Evolutionary conservation across 2,888 invertebrate genomes (phyloP), one percentile per base, ranked within the genome.

Genomic region (Phoenoteleia sp.): DNA sequence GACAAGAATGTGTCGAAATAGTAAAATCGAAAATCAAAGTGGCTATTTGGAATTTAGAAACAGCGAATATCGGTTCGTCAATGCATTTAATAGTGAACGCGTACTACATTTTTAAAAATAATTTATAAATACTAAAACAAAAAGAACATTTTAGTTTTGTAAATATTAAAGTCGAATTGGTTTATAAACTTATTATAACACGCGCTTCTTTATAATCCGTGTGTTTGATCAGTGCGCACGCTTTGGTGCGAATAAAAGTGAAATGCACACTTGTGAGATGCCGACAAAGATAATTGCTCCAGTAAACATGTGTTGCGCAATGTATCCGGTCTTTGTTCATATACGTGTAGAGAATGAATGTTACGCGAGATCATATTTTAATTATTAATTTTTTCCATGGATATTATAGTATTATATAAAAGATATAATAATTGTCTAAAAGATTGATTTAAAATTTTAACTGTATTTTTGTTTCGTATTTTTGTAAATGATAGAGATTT

Each of bases 291-390:
- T 92, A 91, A 92, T 91, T 89, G 88, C 77, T 60, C 81, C 88
- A 89, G 91, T 91, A 92, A 91, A 91, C 88, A 90, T 89, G 72
- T 62, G 87, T 92, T 92, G 88, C 88, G 83, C 90, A 92, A 92
- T 82, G 76, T 86, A 89, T 92, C 92, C 91, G 91, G 90, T 87
- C 91, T 91, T 91, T 92, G 91, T 91, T 89, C 77, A 84, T 83
- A 74, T 33, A 66, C 3, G 25, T 47, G 71, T 25, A 79, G 49
- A 67, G 42, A 66, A 76, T 39, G 42, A 56, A 71, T 1, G 2
- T 0, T 15, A 52, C 39, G 25, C 19, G 54, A 56, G 17, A 45
- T 42, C 19, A n/a, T 71, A 27, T 56, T 27, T 17, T 39, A n/a
- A n/a, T 13, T 25, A 19, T 58, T 58, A n/a, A n/a, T n/a, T n/a